Evolutionary conservation across 2,888 invertebrate species (phyloP).

Genomic region (Microctonus brassicae): DNA sequence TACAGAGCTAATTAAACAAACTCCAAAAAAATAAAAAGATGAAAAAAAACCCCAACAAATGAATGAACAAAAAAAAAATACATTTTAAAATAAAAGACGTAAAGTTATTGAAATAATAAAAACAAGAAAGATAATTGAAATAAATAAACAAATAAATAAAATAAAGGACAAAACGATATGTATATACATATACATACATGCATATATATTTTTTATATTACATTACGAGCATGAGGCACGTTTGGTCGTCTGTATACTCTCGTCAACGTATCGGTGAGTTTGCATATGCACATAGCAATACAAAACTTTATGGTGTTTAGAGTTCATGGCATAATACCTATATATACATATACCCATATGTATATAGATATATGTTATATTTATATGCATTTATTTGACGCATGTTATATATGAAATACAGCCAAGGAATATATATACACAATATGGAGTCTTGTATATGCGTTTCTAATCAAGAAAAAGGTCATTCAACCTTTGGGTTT

Average conservation of each 20-base stretch:
- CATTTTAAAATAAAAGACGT: too few species aligned
- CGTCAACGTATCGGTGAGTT: slow-evolving; percentile 6
- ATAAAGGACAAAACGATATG: neutral
- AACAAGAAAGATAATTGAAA: neutral
- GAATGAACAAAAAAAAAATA: too few species aligned
- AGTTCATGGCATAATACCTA: slow-evolving; percentile 31
- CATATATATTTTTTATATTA: too few species aligned
- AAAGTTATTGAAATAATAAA: too few species aligned
- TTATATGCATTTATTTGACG: slow-evolving; percentile 20
- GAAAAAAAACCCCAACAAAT: too few species aligned
- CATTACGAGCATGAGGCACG: too few species aligned
- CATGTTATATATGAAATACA: slow-evolving; percentile 22
- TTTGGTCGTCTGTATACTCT: neutral
- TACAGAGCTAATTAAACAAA: too few species aligned
- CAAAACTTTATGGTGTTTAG: slow-evolving; percentile 44
- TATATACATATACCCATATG: neutral
- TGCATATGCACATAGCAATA: slow-evolving; percentile 26
- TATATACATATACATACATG: neutral
- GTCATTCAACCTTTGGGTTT: slow-evolving; percentile 31
- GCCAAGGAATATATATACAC: neutral
- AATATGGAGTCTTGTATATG: neutral
- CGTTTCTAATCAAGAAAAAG: slow-evolving; percentile 37
- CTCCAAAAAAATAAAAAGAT: too few species aligned
- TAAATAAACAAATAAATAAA: too few species aligned
- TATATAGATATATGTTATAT: neutral